Percentiles rank a stretch among this genome's conserved stretches.
Conservation (phyloP, 2,797 vertebrate genomes). For the Gouania willdenowi region DNA sequence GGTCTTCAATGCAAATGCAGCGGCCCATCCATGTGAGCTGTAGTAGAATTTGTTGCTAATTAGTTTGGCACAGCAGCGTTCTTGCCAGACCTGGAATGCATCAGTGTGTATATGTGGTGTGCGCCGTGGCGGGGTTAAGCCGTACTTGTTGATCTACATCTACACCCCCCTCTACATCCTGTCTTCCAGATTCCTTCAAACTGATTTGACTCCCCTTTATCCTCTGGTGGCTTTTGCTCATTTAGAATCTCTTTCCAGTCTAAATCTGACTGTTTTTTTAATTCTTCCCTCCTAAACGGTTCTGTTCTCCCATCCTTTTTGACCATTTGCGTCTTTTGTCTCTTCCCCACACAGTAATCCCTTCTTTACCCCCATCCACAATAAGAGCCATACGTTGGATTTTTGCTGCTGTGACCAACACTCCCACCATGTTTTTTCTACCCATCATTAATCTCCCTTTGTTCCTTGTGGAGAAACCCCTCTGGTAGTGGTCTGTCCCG, state of each 20-base stretch:
- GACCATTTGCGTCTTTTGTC: background rate
- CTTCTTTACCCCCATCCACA: background rate
- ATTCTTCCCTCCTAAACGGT: background rate
- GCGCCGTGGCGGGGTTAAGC: constrained; percentile 57
- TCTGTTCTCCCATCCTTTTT: background rate
- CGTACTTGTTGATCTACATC: constrained; percentile 68
- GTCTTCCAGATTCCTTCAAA: constrained; percentile 8
- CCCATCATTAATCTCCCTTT: constrained; percentile 23
- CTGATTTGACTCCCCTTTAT: constrained; percentile 25
- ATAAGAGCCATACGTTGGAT: too few species aligned
- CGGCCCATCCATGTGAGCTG: constrained; percentile 40
- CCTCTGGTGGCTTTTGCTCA: constrained; percentile 1
- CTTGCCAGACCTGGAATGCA: constrained; percentile 44
- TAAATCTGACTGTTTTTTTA: background rate
- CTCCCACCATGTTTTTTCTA: too few species aligned
- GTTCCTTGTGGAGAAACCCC: constrained; percentile 45
- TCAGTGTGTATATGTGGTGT: constrained; percentile 12
- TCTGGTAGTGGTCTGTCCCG: constrained; percentile 32
- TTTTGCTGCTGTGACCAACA: too few species aligned
- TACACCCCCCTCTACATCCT: constrained; percentile 13
- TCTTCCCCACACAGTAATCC: background rate
- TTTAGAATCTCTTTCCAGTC: constrained; percentile 1
- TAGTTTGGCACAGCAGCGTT: constrained; percentile 60
- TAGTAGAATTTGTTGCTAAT: constrained; percentile 61
- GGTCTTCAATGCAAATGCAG: constrained; percentile 29